Conservation (phyloP, 2,113 vertebrate species). For the Platysternon megacephalum region DNA sequence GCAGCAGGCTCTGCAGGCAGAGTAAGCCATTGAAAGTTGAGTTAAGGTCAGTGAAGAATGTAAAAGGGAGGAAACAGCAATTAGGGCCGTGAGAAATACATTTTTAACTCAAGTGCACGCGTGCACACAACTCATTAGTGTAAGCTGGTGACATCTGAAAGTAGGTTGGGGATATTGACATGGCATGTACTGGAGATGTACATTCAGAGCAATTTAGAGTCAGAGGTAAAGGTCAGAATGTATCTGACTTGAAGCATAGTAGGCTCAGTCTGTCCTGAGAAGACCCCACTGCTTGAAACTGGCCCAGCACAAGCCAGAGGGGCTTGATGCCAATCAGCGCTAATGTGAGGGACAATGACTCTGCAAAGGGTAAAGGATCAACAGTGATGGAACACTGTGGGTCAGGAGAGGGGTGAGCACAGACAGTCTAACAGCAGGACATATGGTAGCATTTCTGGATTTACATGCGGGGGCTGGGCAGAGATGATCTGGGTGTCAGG, state of each 20-base stretch:
- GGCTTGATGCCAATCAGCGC: accelerated
- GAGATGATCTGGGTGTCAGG: not conserved
- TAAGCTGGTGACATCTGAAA: not conserved
- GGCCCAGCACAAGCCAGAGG: not conserved
- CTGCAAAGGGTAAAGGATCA: accelerated
- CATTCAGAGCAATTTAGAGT: not conserved
- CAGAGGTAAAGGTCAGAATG: not conserved
- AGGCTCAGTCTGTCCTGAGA: accelerated
- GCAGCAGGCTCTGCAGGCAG: not conserved
- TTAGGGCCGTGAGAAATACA: not conserved
- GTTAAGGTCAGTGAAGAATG: not conserved
- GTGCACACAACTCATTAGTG: accelerated
- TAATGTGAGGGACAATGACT: not conserved
- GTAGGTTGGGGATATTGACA: not conserved
- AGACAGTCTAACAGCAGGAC: accelerated
- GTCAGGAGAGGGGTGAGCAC: not conserved
- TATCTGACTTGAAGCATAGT: not conserved
- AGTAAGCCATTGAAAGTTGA: not conserved
- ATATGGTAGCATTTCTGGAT: accelerated
- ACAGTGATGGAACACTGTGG: accelerated
- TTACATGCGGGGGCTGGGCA: not conserved
- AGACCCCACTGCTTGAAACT: accelerated
- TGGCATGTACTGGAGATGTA: not conserved
- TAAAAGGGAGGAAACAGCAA: not conserved
- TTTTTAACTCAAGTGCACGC: not conserved